phyloP scores from a whole-genome alignment of 2,797 vertebrate species.

The Gobionotothen gibberifrons region DNA sequence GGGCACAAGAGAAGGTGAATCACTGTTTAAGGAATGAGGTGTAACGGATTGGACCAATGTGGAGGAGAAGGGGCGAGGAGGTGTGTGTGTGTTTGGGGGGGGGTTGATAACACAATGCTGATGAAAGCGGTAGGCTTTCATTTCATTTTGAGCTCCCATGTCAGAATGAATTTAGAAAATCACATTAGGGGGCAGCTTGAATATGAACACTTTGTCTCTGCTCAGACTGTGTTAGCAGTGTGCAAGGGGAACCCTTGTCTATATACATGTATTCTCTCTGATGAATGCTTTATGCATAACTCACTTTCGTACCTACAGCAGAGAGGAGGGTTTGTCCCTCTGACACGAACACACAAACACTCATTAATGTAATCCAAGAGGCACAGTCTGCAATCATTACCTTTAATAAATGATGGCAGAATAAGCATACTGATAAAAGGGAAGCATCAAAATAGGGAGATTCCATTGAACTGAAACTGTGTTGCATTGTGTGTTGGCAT shows the following conservation, averaged over 20 bases:
- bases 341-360: constrained; percentile 15
- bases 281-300: constrained; percentile 58
- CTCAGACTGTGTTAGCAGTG: constrained; percentile 62
- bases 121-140: constrained; percentile 73
- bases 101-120: constrained; percentile 77
- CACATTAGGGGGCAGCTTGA: constrained; percentile 64
- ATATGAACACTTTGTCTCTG: constrained; percentile 74
- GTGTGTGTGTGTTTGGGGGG: neutral
- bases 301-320: constrained; percentile 24
- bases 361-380: neutral
- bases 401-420: constrained; percentile 23
- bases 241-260: constrained; percentile 60
- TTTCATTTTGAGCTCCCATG: constrained; percentile 75
- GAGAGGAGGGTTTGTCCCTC: constrained; percentile 7
- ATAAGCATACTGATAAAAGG: neutral
- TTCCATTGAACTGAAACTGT: too few relatives aligned
- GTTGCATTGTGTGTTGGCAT: neutral
- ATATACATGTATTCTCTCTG: constrained; percentile 68
- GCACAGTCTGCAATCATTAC: constrained; percentile 4
- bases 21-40: constrained; percentile 69
- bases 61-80: constrained; percentile 36
- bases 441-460: neutral
- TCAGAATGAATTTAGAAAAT: constrained; percentile 74
- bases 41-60: constrained; percentile 65
- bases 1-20: constrained; percentile 66